Conservation (phyloP, 1,140 invertebrate genomes). For the Drosophila truncata region DNA sequence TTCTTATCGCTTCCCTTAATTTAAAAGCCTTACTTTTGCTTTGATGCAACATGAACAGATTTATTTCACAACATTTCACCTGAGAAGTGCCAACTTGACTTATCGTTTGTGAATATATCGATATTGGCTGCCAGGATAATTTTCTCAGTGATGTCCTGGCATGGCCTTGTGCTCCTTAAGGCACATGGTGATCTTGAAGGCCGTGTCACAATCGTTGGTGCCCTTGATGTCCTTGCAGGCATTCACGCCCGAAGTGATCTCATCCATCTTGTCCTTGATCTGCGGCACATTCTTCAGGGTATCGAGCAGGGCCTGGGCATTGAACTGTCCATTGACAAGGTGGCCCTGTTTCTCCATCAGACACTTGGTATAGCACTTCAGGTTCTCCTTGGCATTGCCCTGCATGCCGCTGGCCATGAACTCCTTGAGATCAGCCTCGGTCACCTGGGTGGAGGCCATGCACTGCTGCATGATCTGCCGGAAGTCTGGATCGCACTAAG, state of each 20-base stretch:
- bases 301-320: constrained; percentile 54
- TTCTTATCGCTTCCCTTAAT: not conserved
- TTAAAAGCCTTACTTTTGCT: constrained; percentile 12
- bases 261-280: constrained; percentile 59
- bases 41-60: constrained; percentile 50
- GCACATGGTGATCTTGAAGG: constrained; percentile 73
- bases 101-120: not conserved
- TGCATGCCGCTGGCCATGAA: constrained; percentile 66
- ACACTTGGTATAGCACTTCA: constrained; percentile 75
- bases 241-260: constrained; percentile 61
- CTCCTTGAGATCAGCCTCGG: constrained; percentile 60
- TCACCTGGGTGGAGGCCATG: constrained; percentile 61
- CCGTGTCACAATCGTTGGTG: constrained; percentile 74
- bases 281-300: constrained; percentile 60
- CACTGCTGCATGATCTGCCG: constrained; percentile 72
- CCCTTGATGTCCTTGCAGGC: constrained; percentile 72
- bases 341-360: constrained; percentile 77
- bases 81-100: not conserved
- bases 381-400: constrained; percentile 52
- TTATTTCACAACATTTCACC: constrained; percentile 50
- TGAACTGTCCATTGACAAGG: constrained; percentile 66
- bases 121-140: not conserved
- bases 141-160: constrained; percentile 27
- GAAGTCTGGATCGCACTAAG: constrained; percentile 57
- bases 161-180: constrained; percentile 70